Evolutionary conservation across 2,113 vertebrate genomes (phyloP), one percentile per base, ranked within the genome.

Genomic region (Salvelinus namaycush): DNA sequence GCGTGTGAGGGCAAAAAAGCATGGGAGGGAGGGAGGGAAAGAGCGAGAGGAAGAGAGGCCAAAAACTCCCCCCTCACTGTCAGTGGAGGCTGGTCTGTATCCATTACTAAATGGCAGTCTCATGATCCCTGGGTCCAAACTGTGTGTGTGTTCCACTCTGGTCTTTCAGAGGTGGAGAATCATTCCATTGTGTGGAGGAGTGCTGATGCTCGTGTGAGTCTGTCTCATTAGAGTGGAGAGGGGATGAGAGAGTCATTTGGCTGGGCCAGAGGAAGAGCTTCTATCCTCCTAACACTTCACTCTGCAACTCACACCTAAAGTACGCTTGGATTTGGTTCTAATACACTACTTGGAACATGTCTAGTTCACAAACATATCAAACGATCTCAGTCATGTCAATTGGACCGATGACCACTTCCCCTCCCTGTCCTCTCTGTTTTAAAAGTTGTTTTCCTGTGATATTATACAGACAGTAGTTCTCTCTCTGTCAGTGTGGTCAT

Each of bases 21-120:
- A 72, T n/a, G 5, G 26, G 5, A 20, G 66, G 6, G 5, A 20
- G 66, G 6, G 66, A 18, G 29, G 14, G 1, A 34, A 34, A 34
- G 68, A 6, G 65, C 1, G 29, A 57, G 68, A 79, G 68, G 57
- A 34, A 68, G 7, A 62, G 39, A 2, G 26, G 0, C 22, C 78
- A 70, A 67, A 31, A 26, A 66, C 70, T 44, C 44, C 75, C 75
- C 70, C 72, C 34, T 72, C 64, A 73, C 34, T 77, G n/a, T 77
- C 62, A 68, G 48, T 71, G 70, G 71, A 39, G 8, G 39, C 39
- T 75, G 24, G 48, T 24, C 59, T 65, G 72, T 66, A 66, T 78
- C 76, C 71, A 77, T 79, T 78, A 80, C 76, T 84, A 81, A 81
- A 79, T 78, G 77, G 75, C 81, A 26, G 74, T 81, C 83, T 84